Conservation (phyloP, 2,797 vertebrate genomes). For the Microctenopoma lineatum region DNA sequence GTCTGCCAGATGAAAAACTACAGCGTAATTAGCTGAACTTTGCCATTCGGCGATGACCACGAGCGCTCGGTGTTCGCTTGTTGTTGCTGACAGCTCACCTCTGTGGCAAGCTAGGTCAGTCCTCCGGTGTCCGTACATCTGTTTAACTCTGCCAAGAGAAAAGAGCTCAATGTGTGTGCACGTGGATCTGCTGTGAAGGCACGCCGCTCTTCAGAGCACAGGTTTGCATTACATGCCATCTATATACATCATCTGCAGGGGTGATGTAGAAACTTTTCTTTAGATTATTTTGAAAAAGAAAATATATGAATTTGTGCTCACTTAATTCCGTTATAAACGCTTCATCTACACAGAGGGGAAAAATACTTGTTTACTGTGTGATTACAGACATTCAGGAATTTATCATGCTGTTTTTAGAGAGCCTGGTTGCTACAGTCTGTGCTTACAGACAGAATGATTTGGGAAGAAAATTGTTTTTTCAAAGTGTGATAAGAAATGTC, state of each 20-base stretch:
- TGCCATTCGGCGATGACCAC: conserved; percentile 65
- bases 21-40: conserved; percentile 71
- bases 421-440: conserved; percentile 31
- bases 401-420: conserved; percentile 47
- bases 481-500: conserved; percentile 44
- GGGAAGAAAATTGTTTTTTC: conserved; percentile 50
- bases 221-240: conserved; percentile 55
- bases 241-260: conserved; percentile 25
- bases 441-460: conserved; percentile 52
- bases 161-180: conserved; percentile 26
- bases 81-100: conserved; percentile 73
- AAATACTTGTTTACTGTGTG: conserved; percentile 45
- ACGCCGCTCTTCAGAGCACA: conserved; percentile 30
- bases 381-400: conserved; percentile 55
- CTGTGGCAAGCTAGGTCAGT: conserved; percentile 58
- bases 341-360: conserved; percentile 37
- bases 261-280: conserved; percentile 21
- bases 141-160: conserved; percentile 58
- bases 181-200: conserved; percentile 34
- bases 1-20: conserved; percentile 63
- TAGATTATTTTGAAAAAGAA: conserved; percentile 37
- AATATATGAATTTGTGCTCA: conserved; percentile 37
- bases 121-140: conserved; percentile 64
- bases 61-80: conserved; percentile 58
- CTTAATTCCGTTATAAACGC: conserved; percentile 32